Evolutionary conservation across 2,797 vertebrate species (phyloP), one percentile per base, ranked within the genome.

Genomic region (Philypnodon macrostomus): DNA sequence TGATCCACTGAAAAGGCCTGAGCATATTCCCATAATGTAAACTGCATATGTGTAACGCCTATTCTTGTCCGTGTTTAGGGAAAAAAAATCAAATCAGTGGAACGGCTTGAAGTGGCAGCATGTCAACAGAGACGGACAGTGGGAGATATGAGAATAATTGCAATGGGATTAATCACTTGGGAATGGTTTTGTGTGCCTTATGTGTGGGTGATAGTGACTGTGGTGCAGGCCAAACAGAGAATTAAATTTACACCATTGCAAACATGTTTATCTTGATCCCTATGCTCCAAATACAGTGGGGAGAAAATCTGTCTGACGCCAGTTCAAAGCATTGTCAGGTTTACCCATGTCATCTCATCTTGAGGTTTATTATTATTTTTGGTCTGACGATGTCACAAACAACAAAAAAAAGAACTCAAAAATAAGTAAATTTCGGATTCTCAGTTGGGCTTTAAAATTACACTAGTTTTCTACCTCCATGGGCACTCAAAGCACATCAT

Each of bases 221-320:
- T 67, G 40, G 58, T 45, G 47, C 61, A 49, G 77, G 74, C 77
- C 78, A 78, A 84, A 65, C 31, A 60, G 79, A 78, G 84, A 85
- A 83, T 89, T 85, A 88, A 84, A 89, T 88, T 80, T 83, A 87
- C 85, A 87, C 88, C 88, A 83, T 88, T 79, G 84, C 87, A 88
- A 89, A 89, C 83, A 75, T 84, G 84, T 87, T 90, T 89, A 89
- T 88, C 78, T 89, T 76, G 62, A 87, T 88, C 84, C 80, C 75
- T 58, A 0, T 61, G 50, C 77, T 81, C 64, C 2, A n/a, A n/a
- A 13, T 58, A 47, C 57, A 66, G 74, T 62, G 77, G 58, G 70
- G 79, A 54, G 61, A 69, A 79, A 85, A 80, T 73, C 75, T 78
- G 74, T 79, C 72, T 77, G 81, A 87, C 45, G 58, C 77, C 70